A percentile compares a stretch with the other conserved stretches of the same genome.
phyloP scores from a whole-genome alignment of 1,140 invertebrate genomes.

The Drosophila pallidifrons region DNA sequence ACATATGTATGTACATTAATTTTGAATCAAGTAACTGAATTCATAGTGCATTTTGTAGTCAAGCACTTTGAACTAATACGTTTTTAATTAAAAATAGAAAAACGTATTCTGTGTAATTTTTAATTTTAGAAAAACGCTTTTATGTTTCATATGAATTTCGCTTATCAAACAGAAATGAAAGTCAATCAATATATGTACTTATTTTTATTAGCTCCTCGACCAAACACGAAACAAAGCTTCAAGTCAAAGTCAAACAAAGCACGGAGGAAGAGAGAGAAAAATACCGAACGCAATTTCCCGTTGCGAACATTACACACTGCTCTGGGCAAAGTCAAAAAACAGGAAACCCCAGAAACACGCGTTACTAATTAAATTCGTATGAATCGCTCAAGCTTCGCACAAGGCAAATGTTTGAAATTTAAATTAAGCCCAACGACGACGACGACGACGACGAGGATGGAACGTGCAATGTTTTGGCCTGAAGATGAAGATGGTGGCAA shows the following conservation, averaged over 20 bases:
- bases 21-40: neutral
- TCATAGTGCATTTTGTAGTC: neutral
- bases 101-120: neutral
- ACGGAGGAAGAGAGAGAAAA: constrained; percentile 9
- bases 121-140: constrained; percentile 11
- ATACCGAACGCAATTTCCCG: constrained; percentile 68
- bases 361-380: constrained; percentile 78
- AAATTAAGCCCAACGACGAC: constrained; percentile 57
- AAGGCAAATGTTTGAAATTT: constrained; percentile 73
- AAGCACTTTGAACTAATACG: neutral
- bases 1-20: too few species aligned
- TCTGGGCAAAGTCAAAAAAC: constrained; percentile 64
- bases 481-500: neutral
- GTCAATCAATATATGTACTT: constrained; percentile 13
- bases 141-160: neutral
- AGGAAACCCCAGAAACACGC: constrained; percentile 75
- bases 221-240: constrained; percentile 29
- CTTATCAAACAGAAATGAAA: constrained; percentile 4
- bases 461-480: constrained; percentile 12
- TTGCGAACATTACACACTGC: constrained; percentile 52
- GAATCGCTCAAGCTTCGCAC: constrained; percentile 17
- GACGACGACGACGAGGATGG: constrained; percentile 5
- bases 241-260: constrained; percentile 25
- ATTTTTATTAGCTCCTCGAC: constrained; percentile 9
- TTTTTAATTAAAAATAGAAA: neutral